Conservation (phyloP, 2,888 invertebrate genomes). For the Calameuta filiformis region DNA sequence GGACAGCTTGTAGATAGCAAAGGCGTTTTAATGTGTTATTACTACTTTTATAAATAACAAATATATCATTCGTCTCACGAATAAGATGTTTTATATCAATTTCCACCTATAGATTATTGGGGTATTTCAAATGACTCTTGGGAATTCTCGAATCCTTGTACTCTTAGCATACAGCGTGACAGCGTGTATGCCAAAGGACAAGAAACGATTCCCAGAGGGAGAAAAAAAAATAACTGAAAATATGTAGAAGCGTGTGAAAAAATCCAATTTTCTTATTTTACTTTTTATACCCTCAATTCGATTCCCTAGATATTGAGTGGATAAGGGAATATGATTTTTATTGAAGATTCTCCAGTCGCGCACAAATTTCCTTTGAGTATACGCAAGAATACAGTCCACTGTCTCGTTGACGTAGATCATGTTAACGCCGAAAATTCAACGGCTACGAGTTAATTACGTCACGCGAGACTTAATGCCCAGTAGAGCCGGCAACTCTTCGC, state of each 20-base stretch:
- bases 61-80: neutral
- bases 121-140: neutral
- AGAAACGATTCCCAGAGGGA: neutral
- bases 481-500: constrained; percentile 31
- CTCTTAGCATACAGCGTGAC: neutral
- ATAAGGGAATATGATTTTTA: constrained; percentile 4
- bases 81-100: neutral
- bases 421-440: constrained; percentile 50
- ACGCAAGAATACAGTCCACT: constrained; percentile 12
- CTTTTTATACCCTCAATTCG: neutral
- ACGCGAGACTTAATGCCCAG: constrained; percentile 50
- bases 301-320: neutral
- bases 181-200: neutral
- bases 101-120: neutral
- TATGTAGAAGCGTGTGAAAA: neutral
- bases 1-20: neutral
- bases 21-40: constrained; percentile 1
- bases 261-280: neutral
- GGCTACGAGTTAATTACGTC: constrained; percentile 55
- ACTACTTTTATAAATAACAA: constrained; percentile 2
- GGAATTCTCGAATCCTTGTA: neutral
- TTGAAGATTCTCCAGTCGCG: neutral
- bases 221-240: neutral
- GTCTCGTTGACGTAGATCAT: constrained; percentile 23
- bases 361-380: neutral